These are phyloP conservation scores for Tetranychus piercei DNA, from an alignment of 2,888 invertebrate genomes.

Conservation along the genomic window DNA sequence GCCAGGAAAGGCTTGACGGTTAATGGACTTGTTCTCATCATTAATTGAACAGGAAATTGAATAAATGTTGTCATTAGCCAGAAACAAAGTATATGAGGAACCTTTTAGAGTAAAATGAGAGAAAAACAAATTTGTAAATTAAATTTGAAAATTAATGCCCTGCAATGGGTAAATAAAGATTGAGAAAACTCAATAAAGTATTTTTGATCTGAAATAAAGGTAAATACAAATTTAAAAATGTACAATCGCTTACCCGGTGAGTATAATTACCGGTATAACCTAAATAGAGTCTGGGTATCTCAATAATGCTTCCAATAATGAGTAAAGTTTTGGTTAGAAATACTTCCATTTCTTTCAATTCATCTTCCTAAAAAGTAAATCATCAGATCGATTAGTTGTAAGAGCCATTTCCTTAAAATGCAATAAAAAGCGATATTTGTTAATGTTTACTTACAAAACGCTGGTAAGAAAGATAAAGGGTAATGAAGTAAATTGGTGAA, in stretches of 20 bases:
- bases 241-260: background rate
- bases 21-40: background rate
- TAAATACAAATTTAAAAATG: too few relatives aligned
- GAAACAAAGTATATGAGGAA: background rate
- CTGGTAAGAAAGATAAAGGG: background rate
- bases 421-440: background rate
- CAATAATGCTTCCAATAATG: background rate
- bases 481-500: background rate
- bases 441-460: background rate
- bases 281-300: background rate
- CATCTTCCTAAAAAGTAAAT: background rate
- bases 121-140: too few relatives aligned
- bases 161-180: background rate
- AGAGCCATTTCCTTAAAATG: background rate
- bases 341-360: background rate
- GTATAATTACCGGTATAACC: background rate
- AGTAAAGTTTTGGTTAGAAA: background rate
- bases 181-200: too few relatives aligned
- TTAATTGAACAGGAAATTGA: background rate
- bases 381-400: background rate
- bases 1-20: background rate
- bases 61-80: background rate
- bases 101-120: background rate
- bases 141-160: background rate
- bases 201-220: too few relatives aligned